These are phyloP conservation scores for Probaryconus sp. DNA, from an alignment of 1,140 invertebrate genomes.

Conservation along the genomic window DNA sequence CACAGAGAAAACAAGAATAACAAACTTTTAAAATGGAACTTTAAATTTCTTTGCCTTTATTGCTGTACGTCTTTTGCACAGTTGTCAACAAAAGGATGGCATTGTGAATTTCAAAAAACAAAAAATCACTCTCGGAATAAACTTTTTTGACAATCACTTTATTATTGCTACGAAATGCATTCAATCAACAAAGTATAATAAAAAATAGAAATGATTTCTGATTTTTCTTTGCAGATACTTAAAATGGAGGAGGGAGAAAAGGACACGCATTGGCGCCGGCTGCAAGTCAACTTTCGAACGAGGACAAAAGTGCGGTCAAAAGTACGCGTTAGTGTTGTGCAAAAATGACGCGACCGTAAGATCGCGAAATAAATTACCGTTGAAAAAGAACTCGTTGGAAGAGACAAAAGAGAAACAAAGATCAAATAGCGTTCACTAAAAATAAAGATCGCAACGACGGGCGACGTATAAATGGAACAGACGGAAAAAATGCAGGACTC, in stretches of 20 bases:
- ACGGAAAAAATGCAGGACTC: not conserved
- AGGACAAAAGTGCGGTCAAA: slow-evolving; percentile 19
- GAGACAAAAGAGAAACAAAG: slow-evolving; percentile 19
- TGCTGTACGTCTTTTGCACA: no score
- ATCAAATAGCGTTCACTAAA: slow-evolving; percentile 25
- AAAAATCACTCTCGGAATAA: no score
- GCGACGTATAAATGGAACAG: slow-evolving; percentile 28
- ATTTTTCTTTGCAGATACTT: slow-evolving; percentile 28
- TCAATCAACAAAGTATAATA: no score
- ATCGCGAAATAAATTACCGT: slow-evolving; percentile 19
- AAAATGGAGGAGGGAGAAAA: slow-evolving; percentile 25
- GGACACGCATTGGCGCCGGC: slow-evolving; percentile 13
- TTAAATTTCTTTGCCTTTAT: no score
- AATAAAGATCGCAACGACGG: slow-evolving; percentile 28
- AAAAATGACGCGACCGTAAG: slow-evolving; percentile 28
- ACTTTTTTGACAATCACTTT: no score
- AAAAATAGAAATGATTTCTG: no score
- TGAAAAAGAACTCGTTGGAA: slow-evolving; percentile 11
- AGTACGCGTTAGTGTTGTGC: slow-evolving; percentile 39
- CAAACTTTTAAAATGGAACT: no score
- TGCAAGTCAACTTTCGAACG: slow-evolving; percentile 36
- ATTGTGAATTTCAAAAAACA: no score
- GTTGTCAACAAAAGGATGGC: no score
- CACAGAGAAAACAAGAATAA: no score
- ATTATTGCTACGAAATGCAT: no score